Base-by-base conservation (phyloP, 2,888 invertebrate species). In the Isoperla grammatica region DNA sequence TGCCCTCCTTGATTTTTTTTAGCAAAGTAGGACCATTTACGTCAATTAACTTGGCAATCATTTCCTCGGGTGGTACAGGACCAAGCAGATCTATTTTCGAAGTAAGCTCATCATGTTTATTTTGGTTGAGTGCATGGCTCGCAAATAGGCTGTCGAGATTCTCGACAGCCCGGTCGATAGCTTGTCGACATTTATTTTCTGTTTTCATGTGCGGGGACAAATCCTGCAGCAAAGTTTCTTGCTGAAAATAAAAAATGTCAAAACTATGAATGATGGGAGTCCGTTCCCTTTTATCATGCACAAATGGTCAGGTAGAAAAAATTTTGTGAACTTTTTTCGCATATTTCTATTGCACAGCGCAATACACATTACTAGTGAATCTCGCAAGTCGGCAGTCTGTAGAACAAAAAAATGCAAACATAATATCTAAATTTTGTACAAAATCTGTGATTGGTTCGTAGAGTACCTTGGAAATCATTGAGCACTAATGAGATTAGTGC, bases 41-140 rank as follows among this genome's bases (percentile, higher is more conserved):
- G 65, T 78, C 79, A 64, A 79, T 77, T 68, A 81, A 83, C 66
- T 81, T 83, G 55, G 89, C 95, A n/a, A n/a, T n/a, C 4, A 95
- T 85, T 68, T 98, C 96, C 8, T 90, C 87, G 56, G 90, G 90
- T 0, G 98, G 97, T 68, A 99, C 75, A 0, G 98, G 95, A 0
- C 99, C 99, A 15, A 99, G 77, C 63, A 97, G 95, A 6, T 95
- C 86, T 57, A 99, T 98, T 78, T 98, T 97, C 71, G 93, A 91
- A 11, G 94, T 85, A 61, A 93, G 95, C 69, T 98, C 97, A 60
- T 93, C 89, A 67, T 95, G 93, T 76, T 96, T 97, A 73, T 94
- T 91, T 69, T 94, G n/a, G n/a, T n/a, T 88, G 0, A 97, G 76
- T 56, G 95, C 78, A 68, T 94, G 93, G 72, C 96, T 72, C n/a